Evolutionary conservation across 35 echinoderm and acorn worm species (phyloP), one percentile per base, ranked within the genome.

Genomic region (Diadema setosum): DNA sequence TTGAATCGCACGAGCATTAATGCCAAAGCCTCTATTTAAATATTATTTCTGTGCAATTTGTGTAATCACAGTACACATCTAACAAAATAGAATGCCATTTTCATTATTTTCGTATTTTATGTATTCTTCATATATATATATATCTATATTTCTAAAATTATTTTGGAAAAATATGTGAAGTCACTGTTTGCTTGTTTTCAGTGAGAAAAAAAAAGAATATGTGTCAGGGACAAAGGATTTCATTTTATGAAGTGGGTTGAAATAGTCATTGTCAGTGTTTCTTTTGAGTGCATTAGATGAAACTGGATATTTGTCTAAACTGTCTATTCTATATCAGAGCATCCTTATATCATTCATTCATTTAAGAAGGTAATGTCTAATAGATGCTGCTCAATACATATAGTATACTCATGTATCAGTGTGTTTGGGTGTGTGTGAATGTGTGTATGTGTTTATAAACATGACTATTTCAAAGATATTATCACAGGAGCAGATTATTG

Each of bases 91-190:
- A 78, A 78, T 9, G 73, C 73, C 73, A 44, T 78, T 78, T 78
- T 78, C 73, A 78, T 78, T 78, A 78, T 78, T 78, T 78, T 78
- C 73, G 73, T 78, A 78, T 78, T 42, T 78, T 78, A 78, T 78
- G 73, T 78, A 78, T 78, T 78, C 73, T 78, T 42, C 44, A 78
- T 78, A 78, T 78, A 78, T 78, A 78, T 78, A 78, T 78, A 78
- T 78, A 78, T 78, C 39, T 78, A 78, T 78, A 78, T 78, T 42
- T 78, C 40, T 43, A 78, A 78, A 78, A 78, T 78, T 78, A 44
- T 78, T 78, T 78, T 67, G 63, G 63, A 67, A 67, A 67, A 60
- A 67, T 33, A 67, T 33, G 63, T 67, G 18, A 15, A 67, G 30
- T 33, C 30, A 67, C 18, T 2, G 12, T 26, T 67, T 34, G 63